phyloP scores from a whole-genome alignment of 2,113 vertebrate species.

The Lonchura striata region DNA sequence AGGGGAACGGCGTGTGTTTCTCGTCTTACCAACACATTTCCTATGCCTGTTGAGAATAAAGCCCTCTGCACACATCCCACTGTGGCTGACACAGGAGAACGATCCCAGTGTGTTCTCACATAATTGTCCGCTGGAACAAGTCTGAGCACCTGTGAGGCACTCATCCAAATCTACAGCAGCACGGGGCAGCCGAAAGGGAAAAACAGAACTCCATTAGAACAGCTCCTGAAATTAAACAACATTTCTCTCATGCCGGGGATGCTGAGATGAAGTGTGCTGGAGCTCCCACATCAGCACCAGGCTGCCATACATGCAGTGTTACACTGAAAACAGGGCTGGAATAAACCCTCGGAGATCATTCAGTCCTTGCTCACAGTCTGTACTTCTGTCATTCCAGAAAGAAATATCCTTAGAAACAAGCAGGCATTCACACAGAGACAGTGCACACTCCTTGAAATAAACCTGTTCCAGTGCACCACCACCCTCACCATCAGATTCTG shows the following conservation, averaged over 20 bases:
- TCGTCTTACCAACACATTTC: conserved; percentile 76
- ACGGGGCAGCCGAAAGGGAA: conserved; percentile 36
- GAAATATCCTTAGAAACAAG: not conserved
- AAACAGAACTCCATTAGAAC: conserved; percentile 67
- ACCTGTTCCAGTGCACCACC: not conserved
- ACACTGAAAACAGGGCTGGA: not conserved
- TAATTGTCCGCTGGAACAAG: conserved; percentile 70
- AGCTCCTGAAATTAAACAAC: not conserved
- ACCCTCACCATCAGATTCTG: not conserved
- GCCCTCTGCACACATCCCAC: conserved; percentile 75
- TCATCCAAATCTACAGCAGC: conserved; percentile 71
- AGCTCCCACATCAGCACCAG: not conserved
- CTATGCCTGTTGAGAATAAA: conserved; percentile 72
- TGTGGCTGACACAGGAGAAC: conserved; percentile 76
- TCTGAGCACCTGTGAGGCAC: conserved; percentile 72
- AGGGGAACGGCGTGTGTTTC: not conserved
- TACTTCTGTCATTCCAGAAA: not conserved
- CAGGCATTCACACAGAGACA: not conserved
- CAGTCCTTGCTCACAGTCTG: not conserved
- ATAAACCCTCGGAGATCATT: not conserved
- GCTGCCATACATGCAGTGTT: not conserved
- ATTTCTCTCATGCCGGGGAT: not conserved
- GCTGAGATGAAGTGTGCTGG: not conserved
- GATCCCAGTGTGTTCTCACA: conserved; percentile 79
- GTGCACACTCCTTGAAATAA: not conserved